phyloP scores from a whole-genome alignment of 2,888 invertebrate genomes.

The Mechanitis messenoides region DNA sequence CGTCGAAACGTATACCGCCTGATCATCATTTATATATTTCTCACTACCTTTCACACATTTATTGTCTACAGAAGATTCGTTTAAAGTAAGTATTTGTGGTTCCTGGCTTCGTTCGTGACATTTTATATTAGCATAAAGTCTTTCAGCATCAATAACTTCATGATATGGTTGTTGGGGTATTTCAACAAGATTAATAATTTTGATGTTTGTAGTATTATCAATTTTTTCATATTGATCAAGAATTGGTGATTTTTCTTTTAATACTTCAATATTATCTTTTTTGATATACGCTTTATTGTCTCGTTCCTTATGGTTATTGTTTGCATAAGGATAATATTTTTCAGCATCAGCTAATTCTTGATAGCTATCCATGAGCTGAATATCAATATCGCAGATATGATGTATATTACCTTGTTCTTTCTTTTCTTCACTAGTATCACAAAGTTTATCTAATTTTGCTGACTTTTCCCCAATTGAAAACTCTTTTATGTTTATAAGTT shows the following conservation, averaged over 20 bases:
- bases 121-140: conserved; percentile 30
- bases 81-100: conserved; percentile 1
- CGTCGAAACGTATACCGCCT: conserved; percentile 31
- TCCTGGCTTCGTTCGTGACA: conserved; percentile 27
- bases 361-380: conserved; percentile 22
- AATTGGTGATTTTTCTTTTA: neutral
- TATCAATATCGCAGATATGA: neutral
- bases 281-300: neutral
- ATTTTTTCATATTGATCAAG: neutral
- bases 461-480: neutral
- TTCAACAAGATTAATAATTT: conserved; percentile 31
- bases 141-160: conserved; percentile 49
- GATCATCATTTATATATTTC: conserved; percentile 33
- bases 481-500: neutral
- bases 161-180: conserved; percentile 42
- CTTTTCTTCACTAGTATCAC: neutral
- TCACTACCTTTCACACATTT: conserved; percentile 30
- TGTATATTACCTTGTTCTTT: neutral
- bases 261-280: neutral
- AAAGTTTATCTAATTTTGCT: neutral
- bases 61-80: neutral
- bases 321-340: conserved; percentile 23
- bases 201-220: conserved; percentile 9
- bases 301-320: conserved; percentile 12
- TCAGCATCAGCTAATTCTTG: conserved; percentile 26